Evolutionary conservation across 2,797 vertebrate species (phyloP), one percentile per base, ranked within the genome.

Genomic region (Hydrocynus forskahlii): DNA sequence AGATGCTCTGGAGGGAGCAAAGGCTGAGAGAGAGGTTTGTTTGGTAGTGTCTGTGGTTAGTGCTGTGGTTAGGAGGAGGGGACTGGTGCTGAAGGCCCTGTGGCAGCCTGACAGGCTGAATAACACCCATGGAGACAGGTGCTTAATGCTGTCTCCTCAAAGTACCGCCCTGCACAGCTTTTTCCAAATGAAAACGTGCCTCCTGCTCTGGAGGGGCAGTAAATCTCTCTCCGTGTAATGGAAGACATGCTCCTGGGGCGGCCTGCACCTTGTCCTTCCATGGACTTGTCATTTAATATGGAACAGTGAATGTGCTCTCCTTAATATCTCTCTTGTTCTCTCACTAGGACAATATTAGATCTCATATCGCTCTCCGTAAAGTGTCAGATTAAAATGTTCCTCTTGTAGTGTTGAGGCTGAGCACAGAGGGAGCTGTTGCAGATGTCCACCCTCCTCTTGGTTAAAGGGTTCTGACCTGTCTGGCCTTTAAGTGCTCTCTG

Each of bases 171-270:
- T 45, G 45, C 59, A 66, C 62, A 55, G 76, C 75, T 83, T 85
- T 73, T 69, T 57, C 80, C 69, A 80, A 88, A 86, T 87, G 87
- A 80, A 83, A 88, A 86, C 60, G 87, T 48, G n/a, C 1, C 67
- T 59, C 74, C 68, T 67, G 67, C 85, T 76, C 80, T 67, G 57
- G 57, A 83, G 85, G 66, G 48, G 76, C 81, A 81, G 79, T 91
- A 85, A 91, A 92, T 86, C 79, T 54, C 75, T 72, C 48, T 8
- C 67, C 54, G 67, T 13, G 38, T 78, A 84, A 75, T 63, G 45
- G 63, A 81, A 70, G 86, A 75, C 66, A 45, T 79, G 81, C 76
- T 60, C 16, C 68, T 55, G 76, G 76, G 83, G 86, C 76, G 86
- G 87, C 72, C 82, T 79, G 86, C 79, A 84, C 25, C 35, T 54